A percentile compares a stretch with the other conserved stretches of the same genome.
Evolutionary conservation across 2,888 invertebrate species (phyloP).

Genomic region (Drosophila robusta): DNA sequence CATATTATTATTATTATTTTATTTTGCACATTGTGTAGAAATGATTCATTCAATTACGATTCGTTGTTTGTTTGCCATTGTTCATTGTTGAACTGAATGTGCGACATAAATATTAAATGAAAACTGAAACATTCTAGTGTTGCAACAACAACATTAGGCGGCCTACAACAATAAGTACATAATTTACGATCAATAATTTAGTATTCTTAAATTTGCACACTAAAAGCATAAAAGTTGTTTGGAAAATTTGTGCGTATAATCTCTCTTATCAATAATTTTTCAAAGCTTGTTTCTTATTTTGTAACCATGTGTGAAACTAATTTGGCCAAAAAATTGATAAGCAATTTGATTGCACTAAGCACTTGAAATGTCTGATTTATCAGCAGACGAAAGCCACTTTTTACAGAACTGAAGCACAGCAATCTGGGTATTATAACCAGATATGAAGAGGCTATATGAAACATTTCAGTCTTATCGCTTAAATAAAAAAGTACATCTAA

Average conservation of each 20-base stretch:
- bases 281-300: background rate
- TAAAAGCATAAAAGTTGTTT: conserved; percentile 40
- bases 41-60: conserved; percentile 74
- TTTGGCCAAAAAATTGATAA: background rate
- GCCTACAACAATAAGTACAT: conserved; percentile 60
- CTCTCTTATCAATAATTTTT: conserved; percentile 11
- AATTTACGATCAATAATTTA: conserved; percentile 67
- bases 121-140: conserved; percentile 17
- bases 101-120: conserved; percentile 56
- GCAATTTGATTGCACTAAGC: background rate
- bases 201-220: conserved; percentile 48
- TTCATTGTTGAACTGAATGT: conserved; percentile 56
- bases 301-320: background rate
- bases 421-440: background rate
- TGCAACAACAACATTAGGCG: conserved; percentile 36
- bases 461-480: background rate
- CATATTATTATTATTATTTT: conserved; percentile 66
- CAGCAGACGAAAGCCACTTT: background rate
- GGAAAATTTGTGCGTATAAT: conserved; percentile 6
- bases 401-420: background rate
- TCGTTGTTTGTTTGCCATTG: conserved; percentile 56
- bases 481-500: background rate
- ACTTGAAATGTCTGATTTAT: background rate
- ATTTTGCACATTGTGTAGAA: conserved; percentile 68
- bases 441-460: too few species aligned